Conservation (phyloP, 2,113 vertebrate genomes). For the Leptodactylus fuscus region DNA sequence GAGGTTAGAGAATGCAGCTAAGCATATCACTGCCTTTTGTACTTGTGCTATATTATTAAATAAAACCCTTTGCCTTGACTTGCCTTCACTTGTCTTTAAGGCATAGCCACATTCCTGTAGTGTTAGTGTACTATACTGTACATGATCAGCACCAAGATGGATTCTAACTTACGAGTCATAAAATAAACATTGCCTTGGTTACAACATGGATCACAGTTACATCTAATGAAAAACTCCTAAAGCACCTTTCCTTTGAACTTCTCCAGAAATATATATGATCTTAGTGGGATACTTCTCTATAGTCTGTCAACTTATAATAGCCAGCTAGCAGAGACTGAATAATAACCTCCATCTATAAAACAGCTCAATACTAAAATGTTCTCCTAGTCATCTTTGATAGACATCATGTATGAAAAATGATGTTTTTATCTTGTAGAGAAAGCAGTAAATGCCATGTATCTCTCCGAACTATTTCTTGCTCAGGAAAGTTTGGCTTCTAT, state of each 20-base stretch:
- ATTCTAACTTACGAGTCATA: not conserved
- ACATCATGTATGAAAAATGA: conserved; percentile 31
- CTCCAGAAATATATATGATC: not conserved
- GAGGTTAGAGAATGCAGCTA: too few relatives aligned
- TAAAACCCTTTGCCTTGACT: not conserved
- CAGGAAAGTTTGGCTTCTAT: conserved; percentile 3
- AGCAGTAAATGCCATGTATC: not conserved
- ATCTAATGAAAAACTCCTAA: not conserved
- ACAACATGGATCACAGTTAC: too few relatives aligned
- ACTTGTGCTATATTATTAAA: not conserved
- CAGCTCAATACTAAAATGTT: conserved; percentile 11
- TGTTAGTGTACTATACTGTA: not conserved
- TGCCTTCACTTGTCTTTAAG: not conserved
- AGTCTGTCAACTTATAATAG: conserved; percentile 17
- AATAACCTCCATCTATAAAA: conserved; percentile 36
- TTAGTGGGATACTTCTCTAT: not conserved
- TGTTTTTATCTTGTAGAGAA: conserved; percentile 14
- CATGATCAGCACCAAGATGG: not conserved
- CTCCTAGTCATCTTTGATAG: conserved; percentile 20
- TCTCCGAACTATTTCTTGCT: not conserved
- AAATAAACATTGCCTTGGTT: not conserved
- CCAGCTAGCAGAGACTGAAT: conserved; percentile 3
- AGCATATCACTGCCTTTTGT: not conserved
- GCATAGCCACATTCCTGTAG: not conserved
- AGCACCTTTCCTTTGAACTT: not conserved